Percentiles rank a stretch among this genome's conserved stretches.
Evolutionary conservation across 2,113 vertebrate species (phyloP).

Genomic region (Verasper variegatus): DNA sequence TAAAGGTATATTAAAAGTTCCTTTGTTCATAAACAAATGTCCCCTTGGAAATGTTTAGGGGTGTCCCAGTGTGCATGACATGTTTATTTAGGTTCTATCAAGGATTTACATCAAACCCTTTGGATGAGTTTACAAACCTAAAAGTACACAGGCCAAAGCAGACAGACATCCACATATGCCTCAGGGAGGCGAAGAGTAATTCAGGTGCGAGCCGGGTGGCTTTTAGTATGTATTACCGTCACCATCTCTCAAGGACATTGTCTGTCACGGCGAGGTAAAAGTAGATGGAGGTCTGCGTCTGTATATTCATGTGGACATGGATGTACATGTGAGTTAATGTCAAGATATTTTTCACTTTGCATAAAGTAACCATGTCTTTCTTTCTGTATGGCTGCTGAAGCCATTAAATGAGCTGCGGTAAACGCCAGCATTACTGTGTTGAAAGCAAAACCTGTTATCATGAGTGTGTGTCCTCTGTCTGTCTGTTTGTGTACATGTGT

Average conservation of each 20-base stretch:
- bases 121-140: constrained; percentile 32
- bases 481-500: background rate
- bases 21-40: background rate
- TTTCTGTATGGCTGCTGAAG: constrained; percentile 15
- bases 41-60: constrained; percentile 3
- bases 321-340: constrained; percentile 17
- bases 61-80: constrained; percentile 17
- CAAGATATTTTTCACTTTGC: constrained; percentile 22
- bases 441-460: constrained; percentile 40
- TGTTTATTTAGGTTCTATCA: constrained; percentile 42
- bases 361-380: constrained; percentile 11
- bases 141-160: constrained; percentile 11
- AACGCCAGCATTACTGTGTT: constrained; percentile 53
- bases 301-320: constrained; percentile 28
- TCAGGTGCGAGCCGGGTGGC: constrained; percentile 50
- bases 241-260: constrained; percentile 61
- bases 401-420: constrained; percentile 46
- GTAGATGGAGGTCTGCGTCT: constrained; percentile 44
- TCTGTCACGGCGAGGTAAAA: constrained; percentile 33
- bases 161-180: constrained; percentile 10
- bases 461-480: constrained; percentile 8
- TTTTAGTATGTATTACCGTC: constrained; percentile 68
- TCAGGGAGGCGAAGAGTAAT: constrained; percentile 30
- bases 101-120: constrained; percentile 14
- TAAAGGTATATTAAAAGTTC: background rate